A percentile compares a stretch with the other conserved stretches of the same genome.
These are phyloP conservation scores for Zaprionus capensis DNA, from an alignment of 1,140 invertebrate genomes.

Conservation along the genomic window DNA sequence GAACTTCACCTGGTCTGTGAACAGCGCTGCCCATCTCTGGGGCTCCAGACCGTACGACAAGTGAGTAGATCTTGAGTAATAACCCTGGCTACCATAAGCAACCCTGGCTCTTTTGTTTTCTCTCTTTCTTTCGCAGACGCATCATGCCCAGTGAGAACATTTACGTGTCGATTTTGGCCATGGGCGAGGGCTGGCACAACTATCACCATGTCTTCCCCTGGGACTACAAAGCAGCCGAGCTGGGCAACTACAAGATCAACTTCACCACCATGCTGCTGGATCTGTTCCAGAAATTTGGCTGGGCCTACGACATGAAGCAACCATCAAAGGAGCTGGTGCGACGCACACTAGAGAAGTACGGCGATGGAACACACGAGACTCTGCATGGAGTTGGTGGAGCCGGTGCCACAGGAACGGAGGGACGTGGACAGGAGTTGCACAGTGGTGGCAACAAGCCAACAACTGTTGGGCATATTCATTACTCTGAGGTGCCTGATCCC, in stretches of 20 bases:
- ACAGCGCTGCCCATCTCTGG: slow-evolving; percentile 85
- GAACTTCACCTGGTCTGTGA: slow-evolving; percentile 95
- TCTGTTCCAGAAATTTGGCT: slow-evolving; percentile 90
- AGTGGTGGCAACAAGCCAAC: slow-evolving; percentile 40
- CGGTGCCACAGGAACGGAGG: background rate
- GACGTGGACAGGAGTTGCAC: background rate
- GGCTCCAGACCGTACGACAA: slow-evolving; percentile 84
- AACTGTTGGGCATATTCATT: slow-evolving; percentile 66
- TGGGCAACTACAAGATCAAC: slow-evolving; percentile 85
- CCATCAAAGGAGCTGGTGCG: slow-evolving; percentile 86
- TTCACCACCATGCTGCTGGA: slow-evolving; percentile 88
- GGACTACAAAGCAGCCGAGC: slow-evolving; percentile 89
- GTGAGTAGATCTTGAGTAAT: slow-evolving; percentile 66
- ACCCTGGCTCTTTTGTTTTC: background rate
- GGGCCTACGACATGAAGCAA: slow-evolving; percentile 91
- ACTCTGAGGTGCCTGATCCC: slow-evolving; percentile 75
- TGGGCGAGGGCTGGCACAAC: slow-evolving; percentile 94
- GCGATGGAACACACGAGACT: slow-evolving; percentile 87
- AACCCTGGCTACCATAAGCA: background rate
- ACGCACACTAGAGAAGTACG: slow-evolving; percentile 85
- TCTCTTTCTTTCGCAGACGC: slow-evolving; percentile 84
- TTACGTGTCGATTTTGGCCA: slow-evolving; percentile 86
- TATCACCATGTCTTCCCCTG: slow-evolving; percentile 97
- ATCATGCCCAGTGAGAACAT: slow-evolving; percentile 88
- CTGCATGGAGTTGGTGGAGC: slow-evolving; percentile 10